Evolutionary conservation across 1,140 invertebrate species (phyloP), one percentile per base, ranked within the genome.

Genomic region (Calephelis nemesis): DNA sequence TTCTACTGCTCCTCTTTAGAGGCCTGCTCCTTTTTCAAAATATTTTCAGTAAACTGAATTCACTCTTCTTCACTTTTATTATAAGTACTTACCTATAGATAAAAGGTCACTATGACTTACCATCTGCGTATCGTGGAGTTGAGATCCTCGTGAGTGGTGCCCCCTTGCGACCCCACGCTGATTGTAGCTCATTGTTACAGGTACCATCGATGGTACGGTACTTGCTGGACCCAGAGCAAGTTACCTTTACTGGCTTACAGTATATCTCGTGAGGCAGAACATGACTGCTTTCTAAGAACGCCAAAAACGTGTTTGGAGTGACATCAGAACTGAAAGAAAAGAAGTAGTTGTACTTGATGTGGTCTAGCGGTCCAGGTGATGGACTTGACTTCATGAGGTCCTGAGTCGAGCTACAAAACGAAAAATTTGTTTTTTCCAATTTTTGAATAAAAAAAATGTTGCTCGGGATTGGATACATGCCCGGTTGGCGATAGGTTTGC

Each of bases 161-260:
- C 5, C 80, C 80, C 3, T 96, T 94, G 68, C 94, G 94, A 10
- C 97, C 97, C 93, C 95, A 95, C 0, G 92, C 93, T 0, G 96
- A 95, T 73, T 96, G 94, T 47, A 93, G 79, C 47, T 95, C 79
- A 84, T 98, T 98, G 82, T 98, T 98, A 79, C 97, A 98, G 0
- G 95, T 95, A 4, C 97, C 97, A 79, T 98, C 97, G 48, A 95
- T 93, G 5, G 93, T 94, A n/a, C 97, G 93, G 81, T 94, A 96
- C 68, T 92, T 93, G 45, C 88, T 74, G 42, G 60, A 72, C 10
- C 68, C 70, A 13, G 54, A 52, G 54, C 81, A 87, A 6, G 66
- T 74, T 1, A 85, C 65, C 9, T 67, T 79, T 5, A 80, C 69
- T 0, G 84, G 81, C 63, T 77, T 78, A 64, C 88, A 90, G 68